Conservation (phyloP, 2,888 invertebrate genomes). For the Tenthredo amoena region DNA sequence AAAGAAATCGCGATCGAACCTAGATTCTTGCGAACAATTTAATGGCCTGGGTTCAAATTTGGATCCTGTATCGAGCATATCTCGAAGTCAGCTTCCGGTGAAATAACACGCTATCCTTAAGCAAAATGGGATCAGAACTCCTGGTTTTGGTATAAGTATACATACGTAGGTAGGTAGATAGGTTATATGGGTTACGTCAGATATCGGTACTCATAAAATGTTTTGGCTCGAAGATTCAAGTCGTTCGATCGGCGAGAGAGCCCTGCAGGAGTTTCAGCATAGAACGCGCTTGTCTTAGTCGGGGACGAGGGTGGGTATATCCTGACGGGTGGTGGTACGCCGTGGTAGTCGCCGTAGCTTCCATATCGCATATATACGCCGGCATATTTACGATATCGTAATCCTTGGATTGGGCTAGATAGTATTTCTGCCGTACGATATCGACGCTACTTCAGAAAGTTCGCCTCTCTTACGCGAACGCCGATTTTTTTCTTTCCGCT, state of each 20-base stretch:
- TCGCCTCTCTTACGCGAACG: background rate
- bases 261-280: slow-evolving; percentile 26
- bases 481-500: background rate
- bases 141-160: background rate
- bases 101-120: slow-evolving; percentile 48
- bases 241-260: slow-evolving; percentile 31
- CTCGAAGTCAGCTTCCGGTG: slow-evolving; percentile 35
- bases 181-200: slow-evolving; percentile 60
- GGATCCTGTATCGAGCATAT: slow-evolving; percentile 35
- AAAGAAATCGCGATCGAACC: background rate
- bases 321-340: slow-evolving; percentile 29
- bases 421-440: slow-evolving; percentile 26
- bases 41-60: slow-evolving; percentile 28
- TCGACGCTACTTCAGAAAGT: slow-evolving; percentile 8
- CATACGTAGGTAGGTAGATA: slow-evolving; percentile 5
- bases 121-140: slow-evolving; percentile 45
- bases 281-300: slow-evolving; percentile 23
- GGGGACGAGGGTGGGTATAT: slow-evolving; percentile 29
- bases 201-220: slow-evolving; percentile 69
- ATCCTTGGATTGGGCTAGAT: slow-evolving; percentile 41
- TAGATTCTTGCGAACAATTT: background rate
- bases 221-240: slow-evolving; percentile 62
- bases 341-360: background rate
- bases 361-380: slow-evolving; percentile 31
- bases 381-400: slow-evolving; percentile 50